Evolutionary conservation across 2,888 invertebrate species (phyloP), one percentile per base, ranked within the genome.

Genomic region (Lepidochrysops patricia): DNA sequence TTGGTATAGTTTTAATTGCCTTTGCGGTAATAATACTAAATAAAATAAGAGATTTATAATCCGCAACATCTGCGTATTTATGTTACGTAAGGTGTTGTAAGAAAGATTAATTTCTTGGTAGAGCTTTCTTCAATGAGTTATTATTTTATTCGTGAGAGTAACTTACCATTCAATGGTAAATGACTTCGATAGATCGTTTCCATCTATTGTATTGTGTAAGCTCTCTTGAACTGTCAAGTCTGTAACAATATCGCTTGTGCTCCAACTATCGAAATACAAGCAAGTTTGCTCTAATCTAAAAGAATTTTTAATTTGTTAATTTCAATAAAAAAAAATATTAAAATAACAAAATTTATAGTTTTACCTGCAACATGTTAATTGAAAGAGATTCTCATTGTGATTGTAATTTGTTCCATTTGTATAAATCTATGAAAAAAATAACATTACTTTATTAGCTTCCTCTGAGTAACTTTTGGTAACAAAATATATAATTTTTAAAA

Each of bases 131-230:
- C 37, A 6, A 15, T 15, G 7, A 37, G 15, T 37, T 49, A 23
- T 25, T 1, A 5, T 49, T 49, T 23, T 49, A n/a, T 48, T 23
- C 7, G 2, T 25, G 13, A 23, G 13, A 52, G 9, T 35, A 61
- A 52, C 66, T 34, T 63, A 72, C 72, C 72, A 72, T 62, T 68
- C 57, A 25, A 70, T 61, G 12, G 66, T 57, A 12, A 64, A 58
- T 15, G 58, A 50, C 34, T 56, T 57, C 13, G 61, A 37, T 0
- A 19, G 9, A 9, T 23, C 43, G 9, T 19, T 57, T 9, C 9
- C 32, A 23, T 5, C 15, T 49, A 27, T 35, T 5, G 4, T 29
- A 27, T 23, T 6, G 3, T 48, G 23, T 15, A 13, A 35, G 35
- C 60, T 64, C 43, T 66, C 61, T 26, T 60, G 34, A 5, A 68